Evolutionary conservation across 2,888 invertebrate genomes (phyloP).

Genomic region (Glomeris marginata): DNA sequence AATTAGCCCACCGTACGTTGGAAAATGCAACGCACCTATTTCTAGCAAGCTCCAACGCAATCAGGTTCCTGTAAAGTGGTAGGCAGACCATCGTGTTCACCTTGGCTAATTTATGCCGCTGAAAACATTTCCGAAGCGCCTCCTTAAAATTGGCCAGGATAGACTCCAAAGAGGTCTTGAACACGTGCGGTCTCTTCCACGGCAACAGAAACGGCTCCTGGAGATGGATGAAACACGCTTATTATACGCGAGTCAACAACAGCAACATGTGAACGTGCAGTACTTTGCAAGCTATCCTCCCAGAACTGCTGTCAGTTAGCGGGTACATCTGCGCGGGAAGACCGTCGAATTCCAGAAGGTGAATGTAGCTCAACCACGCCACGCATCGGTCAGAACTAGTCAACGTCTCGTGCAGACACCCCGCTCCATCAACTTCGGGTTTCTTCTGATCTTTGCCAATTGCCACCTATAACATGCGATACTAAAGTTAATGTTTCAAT

Average conservation of each 20-base stretch:
- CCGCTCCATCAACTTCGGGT: not conserved
- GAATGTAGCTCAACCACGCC: constrained; percentile 24
- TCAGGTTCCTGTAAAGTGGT: constrained; percentile 11
- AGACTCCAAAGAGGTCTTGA: not conserved
- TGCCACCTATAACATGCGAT: not conserved
- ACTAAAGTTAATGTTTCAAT: not conserved
- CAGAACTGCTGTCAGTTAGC: constrained; percentile 5
- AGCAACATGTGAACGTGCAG: no score
- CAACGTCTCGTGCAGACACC: not conserved
- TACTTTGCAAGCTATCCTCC: constrained; percentile 9
- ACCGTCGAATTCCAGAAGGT: constrained; percentile 23
- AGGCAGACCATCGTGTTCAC: constrained; percentile 8
- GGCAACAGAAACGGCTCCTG: constrained; percentile 9
- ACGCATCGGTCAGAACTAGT: constrained; percentile 19
- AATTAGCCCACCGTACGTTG: no score
- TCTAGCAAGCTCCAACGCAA: constrained; percentile 9
- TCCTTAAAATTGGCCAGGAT: constrained; percentile 1
- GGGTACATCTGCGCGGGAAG: constrained; percentile 20
- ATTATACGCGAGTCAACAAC: not conserved
- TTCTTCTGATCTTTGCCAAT: no score
- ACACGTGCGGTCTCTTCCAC: not conserved
- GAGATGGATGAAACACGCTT: not conserved
- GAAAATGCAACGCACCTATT: not conserved
- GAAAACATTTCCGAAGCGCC: constrained; percentile 8
- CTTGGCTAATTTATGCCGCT: not conserved